Evolutionary conservation across 2,888 invertebrate species (phyloP).

Genomic region (Sarcophaga rosellei): DNA sequence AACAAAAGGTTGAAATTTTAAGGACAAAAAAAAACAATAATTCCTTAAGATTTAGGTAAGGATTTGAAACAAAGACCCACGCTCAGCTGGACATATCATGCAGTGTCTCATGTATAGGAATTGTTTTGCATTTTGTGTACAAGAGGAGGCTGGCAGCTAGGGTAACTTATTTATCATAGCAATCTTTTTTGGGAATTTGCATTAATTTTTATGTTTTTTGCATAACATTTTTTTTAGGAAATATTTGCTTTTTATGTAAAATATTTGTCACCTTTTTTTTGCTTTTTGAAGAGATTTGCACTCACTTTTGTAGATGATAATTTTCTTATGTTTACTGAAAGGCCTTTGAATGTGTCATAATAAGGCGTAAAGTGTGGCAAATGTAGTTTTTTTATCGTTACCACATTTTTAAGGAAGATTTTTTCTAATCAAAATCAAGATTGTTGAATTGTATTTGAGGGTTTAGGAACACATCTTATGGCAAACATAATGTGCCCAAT

Average conservation of each 20-base stretch:
- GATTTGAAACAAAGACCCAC: constrained; percentile 63
- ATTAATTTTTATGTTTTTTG: constrained; percentile 47
- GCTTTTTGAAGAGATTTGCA: constrained; percentile 57
- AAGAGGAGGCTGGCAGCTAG: not conserved
- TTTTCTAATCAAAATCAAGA: not conserved
- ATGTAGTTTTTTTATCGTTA: constrained; percentile 35
- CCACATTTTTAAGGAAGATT: not conserved
- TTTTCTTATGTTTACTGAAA: constrained; percentile 54
- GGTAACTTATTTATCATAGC: not conserved
- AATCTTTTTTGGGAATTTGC: constrained; percentile 33
- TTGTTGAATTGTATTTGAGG: not conserved
- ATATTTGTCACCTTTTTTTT: constrained; percentile 54
- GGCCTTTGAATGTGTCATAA: constrained; percentile 69
- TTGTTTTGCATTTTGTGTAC: not conserved
- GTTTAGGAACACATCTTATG: constrained; percentile 15
- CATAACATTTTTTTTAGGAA: constrained; percentile 47
- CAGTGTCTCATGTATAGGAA: not conserved
- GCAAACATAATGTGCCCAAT: too few relatives aligned
- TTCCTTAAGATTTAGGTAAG: constrained; percentile 57
- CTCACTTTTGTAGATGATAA: constrained; percentile 46
- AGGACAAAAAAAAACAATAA: not conserved
- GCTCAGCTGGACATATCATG: constrained; percentile 69
- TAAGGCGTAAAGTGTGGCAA: constrained; percentile 68
- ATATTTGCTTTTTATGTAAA: constrained; percentile 39
- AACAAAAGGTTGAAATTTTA: not conserved